Evolutionary conservation across 2,888 invertebrate species (phyloP).

Genomic region (Conchocele bisecta): DNA sequence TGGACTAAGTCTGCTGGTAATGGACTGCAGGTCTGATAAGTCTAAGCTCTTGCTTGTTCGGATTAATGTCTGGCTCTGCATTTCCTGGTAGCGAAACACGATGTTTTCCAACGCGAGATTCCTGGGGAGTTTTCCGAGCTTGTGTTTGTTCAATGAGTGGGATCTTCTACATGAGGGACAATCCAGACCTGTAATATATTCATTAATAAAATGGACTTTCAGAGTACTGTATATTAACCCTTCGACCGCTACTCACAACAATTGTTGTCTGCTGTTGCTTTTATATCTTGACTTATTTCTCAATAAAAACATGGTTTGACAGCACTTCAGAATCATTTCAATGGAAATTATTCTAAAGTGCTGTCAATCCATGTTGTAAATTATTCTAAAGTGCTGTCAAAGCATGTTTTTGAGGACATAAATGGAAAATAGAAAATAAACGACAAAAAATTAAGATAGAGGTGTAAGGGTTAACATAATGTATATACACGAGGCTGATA

Average conservation of each 20-base stretch:
- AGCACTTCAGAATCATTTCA: too few relatives aligned
- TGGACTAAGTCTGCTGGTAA: neutral
- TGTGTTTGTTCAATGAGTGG: constrained; percentile 64
- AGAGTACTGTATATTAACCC: neutral
- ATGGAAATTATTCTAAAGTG: too few relatives aligned
- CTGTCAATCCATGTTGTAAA: too few relatives aligned
- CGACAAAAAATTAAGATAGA: too few relatives aligned
- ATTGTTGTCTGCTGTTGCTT: neutral
- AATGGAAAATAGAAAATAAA: too few relatives aligned
- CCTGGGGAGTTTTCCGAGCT: constrained; percentile 71
- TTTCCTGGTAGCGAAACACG: constrained; percentile 79
- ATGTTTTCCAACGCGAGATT: constrained; percentile 80
- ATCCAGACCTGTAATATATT: constrained; percentile 65
- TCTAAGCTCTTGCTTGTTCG: constrained; percentile 67
- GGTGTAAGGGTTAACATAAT: too few relatives aligned
- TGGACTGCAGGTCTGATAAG: constrained; percentile 18
- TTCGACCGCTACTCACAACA: neutral
- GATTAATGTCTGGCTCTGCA: constrained; percentile 72
- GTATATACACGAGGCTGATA: too few relatives aligned
- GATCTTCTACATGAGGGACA: constrained; percentile 78
- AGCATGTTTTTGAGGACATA: too few relatives aligned
- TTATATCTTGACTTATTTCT: too few relatives aligned
- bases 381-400: too few relatives aligned
- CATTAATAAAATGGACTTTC: neutral
- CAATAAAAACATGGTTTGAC: too few relatives aligned